A percentile compares a stretch with the other conserved stretches of the same genome.
These are phyloP conservation scores for human (Homo sapiens) DNA, from an alignment of 2,113 vertebrate genomes.

Conservation along the genomic window DNA sequence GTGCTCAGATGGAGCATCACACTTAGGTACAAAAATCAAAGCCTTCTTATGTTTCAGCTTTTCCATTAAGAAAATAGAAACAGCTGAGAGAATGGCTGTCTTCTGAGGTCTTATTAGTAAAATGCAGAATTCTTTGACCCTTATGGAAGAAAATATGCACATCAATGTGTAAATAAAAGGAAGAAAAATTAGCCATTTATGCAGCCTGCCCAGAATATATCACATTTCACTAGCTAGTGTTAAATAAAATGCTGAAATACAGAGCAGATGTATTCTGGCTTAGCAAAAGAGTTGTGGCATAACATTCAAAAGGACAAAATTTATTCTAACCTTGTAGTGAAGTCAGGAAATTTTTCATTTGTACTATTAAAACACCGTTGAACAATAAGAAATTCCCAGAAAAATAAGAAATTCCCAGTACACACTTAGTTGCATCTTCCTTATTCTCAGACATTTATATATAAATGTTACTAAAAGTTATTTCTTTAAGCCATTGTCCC, in stretches of 20 bases:
- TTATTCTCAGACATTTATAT: background rate
- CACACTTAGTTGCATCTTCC: background rate
- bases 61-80: slow-evolving; percentile 41
- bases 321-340: background rate
- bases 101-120: background rate
- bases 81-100: background rate
- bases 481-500: slow-evolving; percentile 11
- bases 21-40: slow-evolving; percentile 55
- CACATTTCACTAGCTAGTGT: background rate
- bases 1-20: slow-evolving; percentile 20
- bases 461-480: slow-evolving; percentile 31
- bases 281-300: background rate
- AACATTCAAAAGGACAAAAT: background rate
- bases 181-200: background rate
- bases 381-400: background rate
- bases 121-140: background rate
- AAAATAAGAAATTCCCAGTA: background rate
- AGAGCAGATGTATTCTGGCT: background rate
- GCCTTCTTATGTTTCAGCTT: background rate
- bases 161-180: background rate
- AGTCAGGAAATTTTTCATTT: slow-evolving; percentile 33
- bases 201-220: background rate
- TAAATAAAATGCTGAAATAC: background rate
- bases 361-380: slow-evolving; percentile 23
- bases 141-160: background rate